Conservation (phyloP, 2,797 vertebrate genomes). For the Botia kubotai region DNA sequence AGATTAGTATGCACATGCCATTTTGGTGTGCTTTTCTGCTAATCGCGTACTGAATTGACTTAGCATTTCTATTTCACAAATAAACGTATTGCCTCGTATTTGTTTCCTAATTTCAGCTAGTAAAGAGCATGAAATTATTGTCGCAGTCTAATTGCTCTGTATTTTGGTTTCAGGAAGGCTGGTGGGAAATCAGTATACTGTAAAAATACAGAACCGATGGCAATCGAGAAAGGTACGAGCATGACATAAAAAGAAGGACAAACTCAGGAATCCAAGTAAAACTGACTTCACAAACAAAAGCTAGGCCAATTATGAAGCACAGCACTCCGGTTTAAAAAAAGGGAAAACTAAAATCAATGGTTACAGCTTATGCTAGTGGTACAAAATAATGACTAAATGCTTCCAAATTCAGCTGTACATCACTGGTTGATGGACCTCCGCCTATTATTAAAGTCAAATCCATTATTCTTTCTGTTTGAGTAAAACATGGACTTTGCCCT, state of each 20-base stretch:
- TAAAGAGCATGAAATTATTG: conserved; percentile 17
- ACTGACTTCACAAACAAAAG: not conserved
- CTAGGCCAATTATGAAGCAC: not conserved
- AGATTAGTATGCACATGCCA: conserved; percentile 9
- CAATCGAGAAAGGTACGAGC: conserved; percentile 41
- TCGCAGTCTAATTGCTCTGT: conserved; percentile 21
- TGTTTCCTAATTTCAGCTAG: conserved; percentile 1
- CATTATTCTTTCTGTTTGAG: conserved; percentile 42
- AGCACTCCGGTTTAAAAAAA: not conserved
- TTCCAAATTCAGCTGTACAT: not conserved
- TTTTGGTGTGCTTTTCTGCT: conserved; percentile 15
- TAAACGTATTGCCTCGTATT: conserved; percentile 18
- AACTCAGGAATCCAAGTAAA: not conserved
- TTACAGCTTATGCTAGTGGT: not conserved
- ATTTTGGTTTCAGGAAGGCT: conserved; percentile 36
- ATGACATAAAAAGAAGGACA: not conserved
- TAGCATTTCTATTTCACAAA: conserved; percentile 1
- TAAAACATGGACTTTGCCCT: conserved; percentile 44
- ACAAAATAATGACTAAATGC: conserved; percentile 14
- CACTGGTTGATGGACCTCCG: not conserved
- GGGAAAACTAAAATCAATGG: not conserved
- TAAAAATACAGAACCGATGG: conserved; percentile 14
- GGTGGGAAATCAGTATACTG: not conserved
- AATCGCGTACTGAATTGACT: conserved; percentile 20
- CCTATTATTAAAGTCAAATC: conserved; percentile 15